These are phyloP conservation scores for Drosophila sproati DNA, from an alignment of 1,140 invertebrate genomes.

Conservation along the genomic window DNA sequence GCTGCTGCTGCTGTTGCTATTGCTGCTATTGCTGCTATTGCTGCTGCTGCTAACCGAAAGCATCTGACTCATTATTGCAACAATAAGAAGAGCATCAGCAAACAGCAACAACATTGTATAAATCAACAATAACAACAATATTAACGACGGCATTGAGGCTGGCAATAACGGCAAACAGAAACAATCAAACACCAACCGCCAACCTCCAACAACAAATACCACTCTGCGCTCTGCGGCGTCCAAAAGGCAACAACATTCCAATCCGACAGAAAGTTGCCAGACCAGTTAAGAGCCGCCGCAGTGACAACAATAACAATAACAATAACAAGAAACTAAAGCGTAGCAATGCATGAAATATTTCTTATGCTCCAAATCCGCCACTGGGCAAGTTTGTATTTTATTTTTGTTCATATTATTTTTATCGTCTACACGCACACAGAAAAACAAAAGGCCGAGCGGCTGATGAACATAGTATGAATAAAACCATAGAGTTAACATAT, in stretches of 20 bases:
- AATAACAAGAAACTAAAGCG: constrained; percentile 34
- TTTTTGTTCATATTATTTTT: constrained; percentile 22
- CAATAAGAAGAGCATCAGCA: constrained; percentile 16
- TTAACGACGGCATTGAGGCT: constrained; percentile 23
- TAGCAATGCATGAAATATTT: constrained; percentile 72
- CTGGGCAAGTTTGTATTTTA: constrained; percentile 49
- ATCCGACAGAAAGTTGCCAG: constrained; percentile 75
- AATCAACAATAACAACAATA: constrained; percentile 17
- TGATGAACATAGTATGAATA: constrained; percentile 11
- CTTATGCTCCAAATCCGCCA: constrained; percentile 75
- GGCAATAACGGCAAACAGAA: constrained; percentile 32
- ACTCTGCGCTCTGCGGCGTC: constrained; percentile 29
- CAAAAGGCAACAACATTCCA: constrained; percentile 77
- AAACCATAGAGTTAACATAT: constrained; percentile 18
- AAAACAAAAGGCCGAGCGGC: constrained; percentile 18
- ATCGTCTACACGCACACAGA: constrained; percentile 28
- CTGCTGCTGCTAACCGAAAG: constrained; percentile 9
- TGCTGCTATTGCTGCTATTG: background rate
- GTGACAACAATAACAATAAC: constrained; percentile 52
- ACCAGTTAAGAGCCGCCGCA: constrained; percentile 63
- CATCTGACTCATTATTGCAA: constrained; percentile 33
- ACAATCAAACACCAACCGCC: constrained; percentile 5
- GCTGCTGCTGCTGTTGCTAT: constrained; percentile 1
- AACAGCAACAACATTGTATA: background rate
- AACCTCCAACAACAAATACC: constrained; percentile 22